Evolutionary conservation across 2,888 invertebrate genomes (phyloP), one percentile per base, ranked within the genome.

Genomic region (Sarcophaga variegata): DNA sequence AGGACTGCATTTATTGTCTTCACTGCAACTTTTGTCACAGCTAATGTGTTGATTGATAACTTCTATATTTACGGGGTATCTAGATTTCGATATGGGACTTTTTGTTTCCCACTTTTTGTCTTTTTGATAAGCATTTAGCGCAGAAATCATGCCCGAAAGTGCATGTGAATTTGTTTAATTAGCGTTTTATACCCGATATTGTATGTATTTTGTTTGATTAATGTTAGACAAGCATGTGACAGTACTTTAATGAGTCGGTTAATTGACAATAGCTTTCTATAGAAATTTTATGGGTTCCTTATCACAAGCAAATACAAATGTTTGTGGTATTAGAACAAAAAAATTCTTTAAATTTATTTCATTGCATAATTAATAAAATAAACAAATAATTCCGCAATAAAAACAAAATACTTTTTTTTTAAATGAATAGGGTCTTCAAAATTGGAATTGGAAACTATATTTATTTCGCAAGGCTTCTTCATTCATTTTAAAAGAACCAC

Each of bases 101-200:
- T 60, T 27, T 4, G 49, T 54, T 54, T 54, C 66, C 14, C 37
- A 10, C 8, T 10, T 22, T 60, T 47, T 59, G 59, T 2, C 14
- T 1, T 8, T 45, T 11, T 20, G 79, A 79, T 79, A 79, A 76
- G 27, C 64, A 70, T 20, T 63, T 12, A 4, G 20, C 20, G 25
- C 20, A 8, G 14, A 47, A 49, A 79, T 54, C 62, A 22, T 6
- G 45, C 64, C 5, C 17, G 25, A 72, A 80, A 67, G 59, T 60
- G 60, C 74, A 81, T 75, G 81, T 75, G 66, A 80, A 54, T 47
- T 72, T 17, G n/a, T 67, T 66, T 66, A 64, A 71, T 59, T 72
- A 80, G 59, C 17, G 27, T n/a, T 20, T 72, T 45, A 22, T 49
- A 69, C 47, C 5, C 8, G 37, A 37, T 37, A 37, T 37, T 6